Percentiles rank a stretch among this genome's conserved stretches.
These are phyloP conservation scores for human (Homo sapiens) DNA, from an alignment of 2,113 vertebrate species.

Conservation along the genomic window GRCh38 chr1:189460001-189460500, in stretches of 20 bases:
- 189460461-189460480: neutral
- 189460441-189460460: neutral
- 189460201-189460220: too few species aligned
- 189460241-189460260: too few species aligned
- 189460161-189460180: too few species aligned
- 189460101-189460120: neutral
- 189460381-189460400: neutral
- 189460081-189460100: neutral
- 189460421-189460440: neutral
- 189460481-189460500: neutral
- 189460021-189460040: neutral
- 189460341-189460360: too few species aligned
- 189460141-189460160: too few species aligned
- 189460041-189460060: neutral
- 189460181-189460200: too few species aligned
- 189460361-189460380: neutral
- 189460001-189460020: rapidly evolving
- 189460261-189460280: too few species aligned
- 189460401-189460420: neutral
- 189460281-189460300: too few species aligned
- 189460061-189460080: neutral
- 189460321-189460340: too few species aligned
- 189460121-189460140: too few species aligned
- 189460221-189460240: too few species aligned
- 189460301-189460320: too few species aligned